Percentiles rank a stretch among this genome's conserved stretches.
Evolutionary conservation across 1,140 invertebrate species (phyloP).

Genomic region (Aradophagus sp.): DNA sequence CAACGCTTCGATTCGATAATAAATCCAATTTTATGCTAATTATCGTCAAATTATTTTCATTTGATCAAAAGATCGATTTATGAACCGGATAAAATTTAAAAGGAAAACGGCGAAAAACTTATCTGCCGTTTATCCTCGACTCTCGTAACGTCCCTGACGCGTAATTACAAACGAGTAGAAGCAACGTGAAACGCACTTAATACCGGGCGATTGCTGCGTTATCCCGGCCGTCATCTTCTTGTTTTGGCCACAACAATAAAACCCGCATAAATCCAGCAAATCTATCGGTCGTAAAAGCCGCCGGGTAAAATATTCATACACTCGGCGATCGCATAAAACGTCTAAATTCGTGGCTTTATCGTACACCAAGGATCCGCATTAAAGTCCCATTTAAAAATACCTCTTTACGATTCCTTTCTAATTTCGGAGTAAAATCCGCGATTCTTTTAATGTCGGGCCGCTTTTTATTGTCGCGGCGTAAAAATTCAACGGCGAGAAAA

Average conservation of each 20-base stretch:
- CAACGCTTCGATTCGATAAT: no score
- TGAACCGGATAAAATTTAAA: no score
- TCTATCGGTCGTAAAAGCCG: conserved; percentile 10
- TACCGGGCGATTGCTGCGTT: conserved; percentile 1
- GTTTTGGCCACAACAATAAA: conserved; percentile 21
- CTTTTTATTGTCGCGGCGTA: conserved; percentile 33
- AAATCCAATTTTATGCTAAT: no score
- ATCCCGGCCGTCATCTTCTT: background rate
- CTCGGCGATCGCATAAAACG: conserved; percentile 23
- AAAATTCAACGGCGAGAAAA: conserved; percentile 32
- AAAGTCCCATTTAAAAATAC: conserved; percentile 24
- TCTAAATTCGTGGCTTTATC: conserved; percentile 37
- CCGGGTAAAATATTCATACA: conserved; percentile 41
- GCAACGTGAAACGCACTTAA: conserved; percentile 3
- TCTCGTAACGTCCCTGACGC: no score
- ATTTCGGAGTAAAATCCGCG: conserved; percentile 32
- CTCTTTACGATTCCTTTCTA: conserved; percentile 29
- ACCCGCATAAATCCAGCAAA: conserved; percentile 18
- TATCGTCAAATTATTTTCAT: no score
- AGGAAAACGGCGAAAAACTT: no score
- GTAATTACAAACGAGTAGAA: conserved; percentile 6
- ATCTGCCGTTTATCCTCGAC: no score
- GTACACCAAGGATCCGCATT: conserved; percentile 26
- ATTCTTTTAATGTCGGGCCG: conserved; percentile 27
- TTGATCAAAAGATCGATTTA: no score